Conservation (phyloP, 92 coral and sea anemone genomes). For the Zoanthus sociatus region DNA sequence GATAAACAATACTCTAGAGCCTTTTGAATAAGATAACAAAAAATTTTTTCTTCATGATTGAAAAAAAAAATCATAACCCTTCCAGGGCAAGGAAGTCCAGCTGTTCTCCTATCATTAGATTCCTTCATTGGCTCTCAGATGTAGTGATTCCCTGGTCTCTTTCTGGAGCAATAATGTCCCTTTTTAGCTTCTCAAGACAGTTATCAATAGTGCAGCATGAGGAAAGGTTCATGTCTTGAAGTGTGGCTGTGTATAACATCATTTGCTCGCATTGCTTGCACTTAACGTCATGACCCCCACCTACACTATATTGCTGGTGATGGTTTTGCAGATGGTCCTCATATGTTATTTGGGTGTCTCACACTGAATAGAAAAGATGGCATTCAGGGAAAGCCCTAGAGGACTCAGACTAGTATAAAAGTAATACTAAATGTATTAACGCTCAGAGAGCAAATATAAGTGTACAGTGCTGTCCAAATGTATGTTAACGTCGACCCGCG, state of each 20-base stretch:
- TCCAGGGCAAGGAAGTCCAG: slow-evolving; percentile 29
- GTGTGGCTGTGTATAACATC: background rate
- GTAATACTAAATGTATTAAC: too few relatives aligned
- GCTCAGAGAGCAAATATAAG: too few relatives aligned
- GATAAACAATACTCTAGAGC: background rate
- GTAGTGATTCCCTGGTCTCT: slow-evolving; percentile 22
- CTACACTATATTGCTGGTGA: background rate
- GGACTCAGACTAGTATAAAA: too few relatives aligned
- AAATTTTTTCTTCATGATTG: background rate
- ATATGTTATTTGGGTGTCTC: background rate
- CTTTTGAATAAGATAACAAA: background rate
- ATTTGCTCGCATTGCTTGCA: slow-evolving; percentile 9
- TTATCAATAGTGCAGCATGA: slow-evolving; percentile 20
- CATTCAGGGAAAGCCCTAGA: too few relatives aligned
- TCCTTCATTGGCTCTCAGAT: background rate
- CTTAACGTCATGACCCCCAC: slow-evolving; percentile 5
- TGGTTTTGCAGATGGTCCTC: background rate
- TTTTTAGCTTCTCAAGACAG: slow-evolving; percentile 11
- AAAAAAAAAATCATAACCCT: slow-evolving; percentile 11
- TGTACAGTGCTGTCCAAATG: too few relatives aligned
- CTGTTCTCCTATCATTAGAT: slow-evolving; percentile 26
- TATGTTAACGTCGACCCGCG: too few relatives aligned
- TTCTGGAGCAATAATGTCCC: slow-evolving; percentile 13
- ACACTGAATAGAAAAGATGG: slow-evolving; percentile 3
- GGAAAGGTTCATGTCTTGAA: background rate